These are phyloP conservation scores for Ariolimax columbianus DNA, from an alignment of 2,888 invertebrate genomes.

Conservation along the genomic window DNA sequence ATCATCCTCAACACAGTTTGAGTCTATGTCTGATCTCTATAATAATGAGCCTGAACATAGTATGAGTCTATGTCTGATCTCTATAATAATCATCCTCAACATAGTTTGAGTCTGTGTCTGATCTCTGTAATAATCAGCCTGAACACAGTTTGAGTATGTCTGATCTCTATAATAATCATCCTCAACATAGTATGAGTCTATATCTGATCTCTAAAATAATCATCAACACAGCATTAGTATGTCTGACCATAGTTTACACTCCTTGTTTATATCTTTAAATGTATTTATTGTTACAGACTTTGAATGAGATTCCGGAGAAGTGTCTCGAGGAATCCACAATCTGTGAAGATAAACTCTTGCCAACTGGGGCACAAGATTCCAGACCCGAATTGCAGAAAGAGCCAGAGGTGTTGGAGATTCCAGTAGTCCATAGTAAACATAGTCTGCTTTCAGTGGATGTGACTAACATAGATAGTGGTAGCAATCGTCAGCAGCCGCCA, in stretches of 20 bases:
- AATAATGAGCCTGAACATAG: too few species aligned
- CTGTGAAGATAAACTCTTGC: not conserved
- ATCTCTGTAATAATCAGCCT: too few species aligned
- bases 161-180: too few species aligned
- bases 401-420: constrained; percentile 50
- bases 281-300: not conserved
- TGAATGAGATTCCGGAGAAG: constrained; percentile 19
- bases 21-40: too few species aligned
- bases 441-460: constrained; percentile 41
- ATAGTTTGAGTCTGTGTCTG: too few species aligned
- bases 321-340: constrained; percentile 9
- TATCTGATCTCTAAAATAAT: too few species aligned
- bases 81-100: too few species aligned
- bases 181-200: too few species aligned
- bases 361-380: constrained; percentile 39
- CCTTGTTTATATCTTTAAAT: not conserved
- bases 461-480: not conserved
- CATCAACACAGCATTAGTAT: too few species aligned
- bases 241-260: not conserved
- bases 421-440: constrained; percentile 49
- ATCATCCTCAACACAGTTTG: too few species aligned
- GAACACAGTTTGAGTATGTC: too few species aligned
- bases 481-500: constrained; percentile 41
- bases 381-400: not conserved
- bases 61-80: too few species aligned